Base-by-base conservation (phyloP, 2,797 vertebrate species). In the Chaetophractus vellerosus region DNA sequence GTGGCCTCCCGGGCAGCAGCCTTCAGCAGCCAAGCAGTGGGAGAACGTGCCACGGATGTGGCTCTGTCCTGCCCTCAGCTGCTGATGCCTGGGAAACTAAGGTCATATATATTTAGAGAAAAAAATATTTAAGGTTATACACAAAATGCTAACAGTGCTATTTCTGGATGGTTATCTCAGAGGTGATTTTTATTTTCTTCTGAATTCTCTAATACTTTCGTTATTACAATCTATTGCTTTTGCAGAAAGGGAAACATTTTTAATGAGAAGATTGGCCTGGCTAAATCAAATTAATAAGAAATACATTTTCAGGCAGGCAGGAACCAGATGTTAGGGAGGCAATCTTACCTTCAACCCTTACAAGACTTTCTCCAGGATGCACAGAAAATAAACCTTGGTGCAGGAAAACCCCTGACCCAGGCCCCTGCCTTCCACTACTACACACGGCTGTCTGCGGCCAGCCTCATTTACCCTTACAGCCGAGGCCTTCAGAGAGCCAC, bases 261-360 rank as follows among this genome's bases (percentile, higher is more conserved):
- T 76, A 52, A 68, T 66, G 71, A 93, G 59, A 64, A 66, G 26
- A 76, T 9, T 86, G 48, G 52, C 31, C 31, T 82, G n/a, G 28
- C 23, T 59, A 52, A 79, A 72, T 74, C 50, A 93, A 93, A 91
- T 83, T 24, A 84, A 26, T 84, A 84, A 75, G 81, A 87, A 93
- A 88, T 78, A 45, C 10, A 90, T 63, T 88, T 90, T 57, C 1
- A n/a, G 72, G 41, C 11, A 76, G 23, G 48, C 76, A 88, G 52
- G 59, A 28, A 41, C 26, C 45, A 79, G 64, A 80, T 52, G 33
- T 61, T 3, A 82, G 33, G 28, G 41, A 36, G 48, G 76, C 64
- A 23, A 50, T 63, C 59, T 64, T 23, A 9, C 28, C 63, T 50
- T 92, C 28, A 5, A 50, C 24, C 15, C 15, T 83, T 79, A 63